Evolutionary conservation across 1,140 invertebrate genomes (phyloP), one percentile per base, ranked within the genome.

Genomic region (Bombus consobrinus): DNA sequence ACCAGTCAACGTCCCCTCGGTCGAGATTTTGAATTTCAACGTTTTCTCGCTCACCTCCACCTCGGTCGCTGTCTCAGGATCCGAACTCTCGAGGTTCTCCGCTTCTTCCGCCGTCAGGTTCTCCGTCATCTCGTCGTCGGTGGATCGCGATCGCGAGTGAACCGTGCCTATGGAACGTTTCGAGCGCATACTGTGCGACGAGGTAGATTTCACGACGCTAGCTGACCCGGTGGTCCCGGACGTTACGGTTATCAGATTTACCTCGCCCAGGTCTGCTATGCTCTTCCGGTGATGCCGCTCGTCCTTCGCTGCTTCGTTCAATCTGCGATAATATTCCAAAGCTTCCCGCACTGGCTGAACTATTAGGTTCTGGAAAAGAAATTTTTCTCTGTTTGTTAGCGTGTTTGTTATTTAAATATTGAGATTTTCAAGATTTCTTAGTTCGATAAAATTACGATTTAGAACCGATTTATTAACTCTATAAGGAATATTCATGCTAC

Each of bases 41-140:
- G 97, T 96, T 91, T 97, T 97, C 90, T 98, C 97, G 75, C 97
- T 97, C 75, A 97, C 96, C 89, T 97, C 97, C 3, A 97, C 97
- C 93, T 98, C 97, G 28, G 97, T 97, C 15, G 97, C 97, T 4
- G 97, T 97, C 90, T 97, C 97, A 1, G 96, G 96, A 86, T 97
- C 97, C 2, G 97, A 97, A 87, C 96, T 97, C 85, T 97, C 96
- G 25, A 96, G 94, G 84, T 96, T 96, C 57, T 97, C 96, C 12
- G 94, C 94, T 10, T 97, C 95, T 87, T 97, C 96, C 69, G 93
- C 90, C n/a, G 96, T 96, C 15, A 96, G 84, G 32, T 95, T 96
- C 73, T 95, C 95, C 73, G 87, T 92, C 28, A 94, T 95, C 25
- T 96, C 95, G 59, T 96, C 96, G 34, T 96, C 96, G n/a, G 94